Percentiles rank a stretch among this genome's conserved stretches.
Evolutionary conservation across 2,888 invertebrate species (phyloP).

Genomic region (Beris chalybata): DNA sequence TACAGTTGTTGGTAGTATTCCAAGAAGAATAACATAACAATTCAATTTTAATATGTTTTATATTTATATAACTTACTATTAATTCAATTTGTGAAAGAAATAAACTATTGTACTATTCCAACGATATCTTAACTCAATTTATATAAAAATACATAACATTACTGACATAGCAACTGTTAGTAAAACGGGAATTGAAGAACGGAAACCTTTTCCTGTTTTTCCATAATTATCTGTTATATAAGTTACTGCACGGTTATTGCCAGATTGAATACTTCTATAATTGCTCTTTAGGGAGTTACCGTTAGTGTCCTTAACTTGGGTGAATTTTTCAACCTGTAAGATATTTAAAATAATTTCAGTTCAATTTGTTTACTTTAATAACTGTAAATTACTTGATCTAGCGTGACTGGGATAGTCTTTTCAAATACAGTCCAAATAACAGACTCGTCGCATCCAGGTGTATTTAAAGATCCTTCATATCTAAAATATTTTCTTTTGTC

Average conservation of each 20-base stretch:
- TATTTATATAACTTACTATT: too few species aligned
- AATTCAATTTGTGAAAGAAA: too few species aligned
- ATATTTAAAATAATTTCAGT: constrained; percentile 37
- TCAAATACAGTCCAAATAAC: constrained; percentile 74
- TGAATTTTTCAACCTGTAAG: constrained; percentile 53
- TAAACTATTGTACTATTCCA: too few species aligned
- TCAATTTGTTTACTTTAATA: not conserved
- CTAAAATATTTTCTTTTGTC: constrained; percentile 60
- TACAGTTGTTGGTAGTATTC: too few species aligned
- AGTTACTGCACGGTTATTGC: constrained; percentile 48
- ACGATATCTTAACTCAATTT: too few species aligned
- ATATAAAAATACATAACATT: too few species aligned
- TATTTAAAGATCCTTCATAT: constrained; percentile 75
- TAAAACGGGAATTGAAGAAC: too few species aligned
- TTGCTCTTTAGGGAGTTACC: constrained; percentile 53
- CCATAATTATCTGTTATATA: constrained; percentile 40
- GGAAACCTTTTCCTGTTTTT: too few species aligned
- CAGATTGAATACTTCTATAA: constrained; percentile 53
- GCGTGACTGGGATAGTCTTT: constrained; percentile 60
- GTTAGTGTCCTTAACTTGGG: constrained; percentile 50
- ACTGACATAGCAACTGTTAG: too few species aligned
- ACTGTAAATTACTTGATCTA: constrained; percentile 54
- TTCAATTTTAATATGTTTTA: too few species aligned
- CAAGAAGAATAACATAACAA: too few species aligned
- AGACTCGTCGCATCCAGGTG: constrained; percentile 71